phyloP scores from a whole-genome alignment of 2,888 invertebrate genomes.

The Brachypalpus laphriformis region DNA sequence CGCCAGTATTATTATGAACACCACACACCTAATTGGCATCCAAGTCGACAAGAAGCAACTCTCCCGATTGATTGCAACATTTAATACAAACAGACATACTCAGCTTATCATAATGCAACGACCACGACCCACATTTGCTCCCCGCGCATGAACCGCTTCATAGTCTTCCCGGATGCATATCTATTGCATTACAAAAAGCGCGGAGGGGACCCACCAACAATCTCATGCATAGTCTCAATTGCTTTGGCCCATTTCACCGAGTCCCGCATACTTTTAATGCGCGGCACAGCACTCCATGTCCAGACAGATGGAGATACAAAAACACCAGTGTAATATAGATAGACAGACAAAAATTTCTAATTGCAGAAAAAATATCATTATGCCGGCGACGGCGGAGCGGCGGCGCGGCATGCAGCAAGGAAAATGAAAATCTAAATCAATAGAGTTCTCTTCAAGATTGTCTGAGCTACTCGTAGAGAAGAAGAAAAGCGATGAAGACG shows the following conservation, averaged over 20 bases:
- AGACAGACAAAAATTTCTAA: conserved; percentile 40
- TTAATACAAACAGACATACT: conserved; percentile 11
- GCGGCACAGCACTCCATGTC: conserved; percentile 27
- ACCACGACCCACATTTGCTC: conserved; percentile 61
- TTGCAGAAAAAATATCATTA: conserved; percentile 41
- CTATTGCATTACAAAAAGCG: background rate
- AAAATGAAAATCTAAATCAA: conserved; percentile 61
- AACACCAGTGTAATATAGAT: background rate
- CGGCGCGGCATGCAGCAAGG: background rate
- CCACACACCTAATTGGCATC: conserved; percentile 20
- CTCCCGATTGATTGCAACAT: conserved; percentile 57
- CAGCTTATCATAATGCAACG: conserved; percentile 62
- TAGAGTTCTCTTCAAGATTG: conserved; percentile 37
- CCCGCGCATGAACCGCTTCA: conserved; percentile 27
- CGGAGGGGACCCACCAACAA: background rate
- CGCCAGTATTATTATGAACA: background rate
- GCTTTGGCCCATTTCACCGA: conserved; percentile 51
- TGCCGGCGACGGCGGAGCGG: conserved; percentile 1
- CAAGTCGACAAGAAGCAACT: conserved; percentile 17
- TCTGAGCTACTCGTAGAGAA: conserved; percentile 31
- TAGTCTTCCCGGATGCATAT: conserved; percentile 53
- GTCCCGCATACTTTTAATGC: conserved; percentile 57
- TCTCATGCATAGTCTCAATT: conserved; percentile 47
- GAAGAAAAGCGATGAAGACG: conserved; percentile 32
- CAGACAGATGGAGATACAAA: conserved; percentile 31